Evolutionary conservation across 2,113 vertebrate genomes (phyloP).

Genomic region (Hypomesus transpacificus): DNA sequence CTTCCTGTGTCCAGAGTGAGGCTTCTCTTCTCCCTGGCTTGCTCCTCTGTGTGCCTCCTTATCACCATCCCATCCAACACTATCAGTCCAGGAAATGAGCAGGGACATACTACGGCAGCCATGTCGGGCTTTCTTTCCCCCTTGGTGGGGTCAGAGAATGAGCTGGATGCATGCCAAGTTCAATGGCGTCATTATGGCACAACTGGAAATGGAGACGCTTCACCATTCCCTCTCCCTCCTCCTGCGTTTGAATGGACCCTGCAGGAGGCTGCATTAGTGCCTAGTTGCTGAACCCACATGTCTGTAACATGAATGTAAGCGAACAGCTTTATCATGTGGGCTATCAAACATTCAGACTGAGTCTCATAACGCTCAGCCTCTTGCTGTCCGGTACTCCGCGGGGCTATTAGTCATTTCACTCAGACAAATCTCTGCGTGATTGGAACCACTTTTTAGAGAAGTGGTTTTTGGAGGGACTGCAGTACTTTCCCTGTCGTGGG

Average conservation of each 20-base stretch:
- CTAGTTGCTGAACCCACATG: not conserved
- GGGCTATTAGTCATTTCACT: too few relatives aligned
- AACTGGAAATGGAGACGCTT: constrained; percentile 3
- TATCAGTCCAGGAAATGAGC: constrained; percentile 13
- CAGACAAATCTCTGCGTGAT: not conserved
- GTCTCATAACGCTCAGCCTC: too few relatives aligned
- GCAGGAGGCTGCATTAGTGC: not conserved
- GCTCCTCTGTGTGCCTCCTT: not conserved
- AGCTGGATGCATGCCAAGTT: not conserved
- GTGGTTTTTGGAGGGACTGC: constrained; percentile 3
- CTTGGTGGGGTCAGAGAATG: not conserved
- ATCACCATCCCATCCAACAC: not conserved
- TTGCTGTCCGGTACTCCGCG: too few relatives aligned
- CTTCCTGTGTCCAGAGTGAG: too few relatives aligned
- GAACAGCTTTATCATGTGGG: too few relatives aligned
- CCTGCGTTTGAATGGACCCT: not conserved
- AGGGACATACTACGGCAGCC: not conserved
- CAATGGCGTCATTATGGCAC: not conserved
- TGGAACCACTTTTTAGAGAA: not conserved
- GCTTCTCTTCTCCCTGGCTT: not conserved
- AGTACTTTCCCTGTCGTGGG: not conserved
- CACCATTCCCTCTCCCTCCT: not conserved
- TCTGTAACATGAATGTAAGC: too few relatives aligned
- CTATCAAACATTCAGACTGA: too few relatives aligned
- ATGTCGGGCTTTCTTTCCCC: not conserved